These are phyloP conservation scores for Bradypus variegatus DNA, from an alignment of 2,797 vertebrate species.

Conservation along the genomic window DNA sequence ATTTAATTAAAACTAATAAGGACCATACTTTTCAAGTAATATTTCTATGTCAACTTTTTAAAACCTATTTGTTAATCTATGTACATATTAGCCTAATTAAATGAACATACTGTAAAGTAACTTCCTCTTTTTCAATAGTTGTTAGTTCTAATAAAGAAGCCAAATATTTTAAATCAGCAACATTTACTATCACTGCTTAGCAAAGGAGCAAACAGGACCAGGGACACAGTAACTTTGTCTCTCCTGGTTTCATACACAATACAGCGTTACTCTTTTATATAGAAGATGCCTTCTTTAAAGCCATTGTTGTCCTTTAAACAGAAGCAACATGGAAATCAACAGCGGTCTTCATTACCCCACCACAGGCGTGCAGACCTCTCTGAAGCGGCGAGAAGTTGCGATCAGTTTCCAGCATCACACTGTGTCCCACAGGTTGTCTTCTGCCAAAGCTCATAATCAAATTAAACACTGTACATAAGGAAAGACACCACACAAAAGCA, in stretches of 20 bases:
- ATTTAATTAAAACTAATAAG: not conserved
- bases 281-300: not conserved
- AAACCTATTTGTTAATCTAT: not conserved
- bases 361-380: no score
- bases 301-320: not conserved
- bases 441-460: not conserved
- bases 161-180: accelerated
- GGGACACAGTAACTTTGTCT: not conserved
- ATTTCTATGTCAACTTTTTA: not conserved
- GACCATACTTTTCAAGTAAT: not conserved
- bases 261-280: no score
- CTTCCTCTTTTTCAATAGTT: not conserved
- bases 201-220: no score
- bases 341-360: not conserved
- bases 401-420: not conserved
- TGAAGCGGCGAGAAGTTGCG: not conserved
- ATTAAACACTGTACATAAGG: not conserved
- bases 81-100: not conserved
- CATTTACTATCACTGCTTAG: not conserved
- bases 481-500: accelerated
- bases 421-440: not conserved
- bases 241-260: not conserved
- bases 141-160: not conserved
- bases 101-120: not conserved
- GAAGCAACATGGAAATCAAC: not conserved